Conservation (phyloP, 2,797 vertebrate genomes). For the Nyctalus aviator region DNA sequence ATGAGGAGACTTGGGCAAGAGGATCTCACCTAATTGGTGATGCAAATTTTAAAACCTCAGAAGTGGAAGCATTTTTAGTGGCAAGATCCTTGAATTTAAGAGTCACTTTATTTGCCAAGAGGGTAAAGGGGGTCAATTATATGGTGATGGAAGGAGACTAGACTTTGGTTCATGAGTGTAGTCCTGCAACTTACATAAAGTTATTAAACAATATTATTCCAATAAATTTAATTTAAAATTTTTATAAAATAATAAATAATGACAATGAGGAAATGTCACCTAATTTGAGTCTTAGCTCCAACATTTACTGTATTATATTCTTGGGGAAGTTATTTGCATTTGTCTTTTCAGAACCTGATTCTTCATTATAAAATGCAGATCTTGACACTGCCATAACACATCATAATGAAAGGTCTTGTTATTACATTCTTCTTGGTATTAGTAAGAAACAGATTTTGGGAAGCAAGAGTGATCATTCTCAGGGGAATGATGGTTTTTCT, state of each 20-base stretch:
- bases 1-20: neutral
- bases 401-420: neutral
- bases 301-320: neutral
- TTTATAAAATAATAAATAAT: neutral
- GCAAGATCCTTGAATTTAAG: neutral
- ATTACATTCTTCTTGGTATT: neutral
- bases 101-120: neutral
- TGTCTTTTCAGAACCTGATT: neutral
- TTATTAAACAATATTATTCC: neutral
- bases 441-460: conserved; percentile 13
- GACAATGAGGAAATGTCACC: neutral
- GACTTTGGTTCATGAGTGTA: neutral
- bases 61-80: neutral
- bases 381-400: neutral
- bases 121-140: neutral
- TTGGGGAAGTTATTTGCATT: neutral
- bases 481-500: neutral
- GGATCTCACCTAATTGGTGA: neutral
- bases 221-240: neutral
- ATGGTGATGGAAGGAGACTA: neutral
- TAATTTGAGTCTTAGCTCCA: neutral
- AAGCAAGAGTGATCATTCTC: neutral
- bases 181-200: neutral
- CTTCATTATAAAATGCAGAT: neutral
- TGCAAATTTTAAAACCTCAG: conserved; percentile 18